Percentiles rank a stretch among this genome's conserved stretches.
These are phyloP conservation scores for Pandemis cinnamomeana DNA, from an alignment of 2,888 invertebrate species.

Conservation along the genomic window DNA sequence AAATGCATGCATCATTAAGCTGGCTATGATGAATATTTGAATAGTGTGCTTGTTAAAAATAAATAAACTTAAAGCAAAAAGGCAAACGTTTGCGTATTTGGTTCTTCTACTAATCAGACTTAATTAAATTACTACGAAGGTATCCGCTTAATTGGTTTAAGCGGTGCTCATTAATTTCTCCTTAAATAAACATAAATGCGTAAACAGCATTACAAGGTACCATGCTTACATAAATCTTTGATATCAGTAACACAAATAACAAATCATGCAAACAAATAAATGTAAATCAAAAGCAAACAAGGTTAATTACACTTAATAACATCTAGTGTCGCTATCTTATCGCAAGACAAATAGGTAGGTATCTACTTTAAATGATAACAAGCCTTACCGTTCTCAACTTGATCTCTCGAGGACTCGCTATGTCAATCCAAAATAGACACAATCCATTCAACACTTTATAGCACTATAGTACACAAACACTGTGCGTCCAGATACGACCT, in stretches of 20 bases:
- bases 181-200: constrained; percentile 31
- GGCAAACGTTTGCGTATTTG: not conserved
- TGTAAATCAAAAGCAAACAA: constrained; percentile 43
- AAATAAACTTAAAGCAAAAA: constrained; percentile 1
- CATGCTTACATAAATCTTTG: constrained; percentile 35
- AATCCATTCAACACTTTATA: constrained; percentile 79
- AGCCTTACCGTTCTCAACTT: constrained; percentile 80
- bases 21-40: constrained; percentile 26
- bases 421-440: constrained; percentile 81
- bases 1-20: constrained; percentile 9
- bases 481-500: constrained; percentile 73
- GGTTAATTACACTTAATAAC: constrained; percentile 41
- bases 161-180: constrained; percentile 29
- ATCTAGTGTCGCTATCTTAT: constrained; percentile 40
- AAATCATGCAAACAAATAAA: constrained; percentile 44
- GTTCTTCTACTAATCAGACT: not conserved
- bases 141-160: constrained; percentile 29
- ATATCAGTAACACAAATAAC: constrained; percentile 39
- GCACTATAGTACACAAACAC: constrained; percentile 81
- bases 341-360: constrained; percentile 31
- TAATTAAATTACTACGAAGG: constrained; percentile 7
- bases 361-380: constrained; percentile 42
- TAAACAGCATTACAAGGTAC: constrained; percentile 27
- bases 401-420: constrained; percentile 78
- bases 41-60: constrained; percentile 9